Conservation (phyloP, 2,888 invertebrate genomes). For the Xanthia icteritia region DNA sequence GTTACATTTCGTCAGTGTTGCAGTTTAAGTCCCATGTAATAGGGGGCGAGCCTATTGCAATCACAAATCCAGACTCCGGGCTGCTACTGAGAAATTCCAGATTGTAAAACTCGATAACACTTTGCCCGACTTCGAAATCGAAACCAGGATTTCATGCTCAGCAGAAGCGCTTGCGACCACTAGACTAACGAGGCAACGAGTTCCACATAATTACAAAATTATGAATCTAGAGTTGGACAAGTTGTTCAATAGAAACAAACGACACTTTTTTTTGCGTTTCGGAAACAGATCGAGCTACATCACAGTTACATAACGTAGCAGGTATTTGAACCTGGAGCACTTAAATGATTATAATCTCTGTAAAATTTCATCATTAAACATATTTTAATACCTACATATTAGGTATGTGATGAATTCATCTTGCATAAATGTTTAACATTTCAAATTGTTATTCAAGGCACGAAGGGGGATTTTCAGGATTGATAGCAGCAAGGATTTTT, state of each 20-base stretch:
- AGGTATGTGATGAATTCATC: neutral
- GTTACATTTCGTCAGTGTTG: too few relatives aligned
- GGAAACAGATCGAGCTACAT: neutral
- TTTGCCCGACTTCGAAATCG: too few relatives aligned
- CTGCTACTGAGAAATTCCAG: too few relatives aligned
- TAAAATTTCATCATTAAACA: neutral
- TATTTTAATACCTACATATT: neutral
- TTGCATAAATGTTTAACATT: conserved; percentile 16
- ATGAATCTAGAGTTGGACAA: neutral
- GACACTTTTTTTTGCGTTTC: neutral
- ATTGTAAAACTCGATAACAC: too few relatives aligned
- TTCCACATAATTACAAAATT: neutral
- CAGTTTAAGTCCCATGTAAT: too few relatives aligned
- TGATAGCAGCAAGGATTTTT: conserved; percentile 40
- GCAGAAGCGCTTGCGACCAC: too few relatives aligned
- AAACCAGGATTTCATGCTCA: too few relatives aligned
- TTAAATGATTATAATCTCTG: neutral
- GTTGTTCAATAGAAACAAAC: neutral
- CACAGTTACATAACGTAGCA: neutral
- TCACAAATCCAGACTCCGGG: too few relatives aligned
- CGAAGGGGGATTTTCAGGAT: conserved; percentile 37
- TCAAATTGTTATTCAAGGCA: conserved; percentile 57
- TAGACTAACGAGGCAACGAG: too few relatives aligned
- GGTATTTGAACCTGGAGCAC: neutral
- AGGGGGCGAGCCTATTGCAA: too few relatives aligned